Evolutionary conservation across 2,113 vertebrate genomes (phyloP), one percentile per base, ranked within the genome.

Genomic region (Sylvietta virens): DNA sequence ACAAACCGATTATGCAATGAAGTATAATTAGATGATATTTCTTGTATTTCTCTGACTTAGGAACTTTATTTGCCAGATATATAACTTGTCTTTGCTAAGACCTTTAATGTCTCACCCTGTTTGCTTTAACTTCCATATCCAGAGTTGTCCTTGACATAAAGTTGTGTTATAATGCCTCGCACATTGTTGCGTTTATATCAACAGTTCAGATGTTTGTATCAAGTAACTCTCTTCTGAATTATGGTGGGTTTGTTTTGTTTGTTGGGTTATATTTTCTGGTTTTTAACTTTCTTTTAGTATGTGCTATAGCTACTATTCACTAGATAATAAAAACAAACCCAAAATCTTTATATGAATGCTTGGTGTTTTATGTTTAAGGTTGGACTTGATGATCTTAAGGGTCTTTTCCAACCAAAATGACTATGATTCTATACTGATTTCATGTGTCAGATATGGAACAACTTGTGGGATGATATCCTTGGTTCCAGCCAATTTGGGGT

Each of bases 321-420:
- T 72, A 20, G 13, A 20, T 72, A 60, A 22, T 60, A 69, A 72
- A 83, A 86, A 7, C 4, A 37, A 91, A 22, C 10, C 11, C 22
- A 44, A 83, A 72, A 35, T 65, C 12, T 51, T 86, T 39, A 10
- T 48, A 60, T 73, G 30, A 79, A 40, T 58, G 9, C 4, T 62
- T 82, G 7, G 17, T 39, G 11, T 37, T 4, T 51, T 53, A 57
- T 1, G 1, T 28, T 73, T 82, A 20, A 3, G 1, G 11, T 33
- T 80, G 14, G 9, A 26, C 20, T 72, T 0, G 0, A 48, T 37
- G 5, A n/a, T 50, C 15, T 54, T 33, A 77, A 66, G 10, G 5
- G 6, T 72, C 20, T 72, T 91, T 61, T 71, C 26, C 9, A 77
- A 39, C 2, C 5, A n/a, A 58, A 80, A 76, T 13, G 24, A 37